phyloP scores from a whole-genome alignment of 2,888 invertebrate genomes.

The Torymus tubicola region DNA sequence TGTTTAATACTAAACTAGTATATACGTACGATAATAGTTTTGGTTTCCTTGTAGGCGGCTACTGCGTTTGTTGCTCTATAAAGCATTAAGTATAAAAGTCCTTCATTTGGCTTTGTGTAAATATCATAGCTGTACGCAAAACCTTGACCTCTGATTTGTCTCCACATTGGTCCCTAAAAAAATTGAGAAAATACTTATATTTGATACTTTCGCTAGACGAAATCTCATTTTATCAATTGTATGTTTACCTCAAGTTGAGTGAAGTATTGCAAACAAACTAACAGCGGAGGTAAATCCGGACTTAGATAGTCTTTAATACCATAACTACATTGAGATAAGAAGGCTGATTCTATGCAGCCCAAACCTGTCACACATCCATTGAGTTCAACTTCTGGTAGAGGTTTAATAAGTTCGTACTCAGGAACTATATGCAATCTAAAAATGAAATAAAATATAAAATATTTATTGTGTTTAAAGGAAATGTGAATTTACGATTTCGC shows the following conservation, averaged over 20 bases:
- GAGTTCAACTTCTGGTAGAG: slow-evolving; percentile 72
- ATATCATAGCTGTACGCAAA: slow-evolving; percentile 89
- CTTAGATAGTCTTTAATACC: slow-evolving; percentile 82
- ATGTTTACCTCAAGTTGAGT: slow-evolving; percentile 86
- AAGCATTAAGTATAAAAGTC: slow-evolving; percentile 84
- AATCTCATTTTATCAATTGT: slow-evolving; percentile 14
- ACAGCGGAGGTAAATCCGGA: slow-evolving; percentile 84
- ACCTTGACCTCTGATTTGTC: slow-evolving; percentile 90
- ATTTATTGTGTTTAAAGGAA: background rate
- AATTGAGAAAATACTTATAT: slow-evolving; percentile 16
- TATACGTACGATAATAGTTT: slow-evolving; percentile 82
- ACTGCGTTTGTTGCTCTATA: slow-evolving; percentile 87
- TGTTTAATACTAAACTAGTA: background rate
- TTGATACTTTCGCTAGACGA: background rate
- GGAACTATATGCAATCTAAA: slow-evolving; percentile 75
- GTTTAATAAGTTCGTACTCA: slow-evolving; percentile 76
- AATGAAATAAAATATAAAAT: slow-evolving; percentile 15
- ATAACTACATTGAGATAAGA: slow-evolving; percentile 82
- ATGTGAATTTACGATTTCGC: background rate
- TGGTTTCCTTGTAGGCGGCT: slow-evolving; percentile 88
- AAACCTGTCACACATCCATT: slow-evolving; percentile 86
- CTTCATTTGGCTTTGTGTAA: slow-evolving; percentile 82
- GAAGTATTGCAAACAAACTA: slow-evolving; percentile 90
- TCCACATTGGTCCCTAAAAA: slow-evolving; percentile 91
- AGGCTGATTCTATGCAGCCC: slow-evolving; percentile 89